phyloP scores from a whole-genome alignment of 2,888 invertebrate genomes.

The Galeruca laticollis region DNA sequence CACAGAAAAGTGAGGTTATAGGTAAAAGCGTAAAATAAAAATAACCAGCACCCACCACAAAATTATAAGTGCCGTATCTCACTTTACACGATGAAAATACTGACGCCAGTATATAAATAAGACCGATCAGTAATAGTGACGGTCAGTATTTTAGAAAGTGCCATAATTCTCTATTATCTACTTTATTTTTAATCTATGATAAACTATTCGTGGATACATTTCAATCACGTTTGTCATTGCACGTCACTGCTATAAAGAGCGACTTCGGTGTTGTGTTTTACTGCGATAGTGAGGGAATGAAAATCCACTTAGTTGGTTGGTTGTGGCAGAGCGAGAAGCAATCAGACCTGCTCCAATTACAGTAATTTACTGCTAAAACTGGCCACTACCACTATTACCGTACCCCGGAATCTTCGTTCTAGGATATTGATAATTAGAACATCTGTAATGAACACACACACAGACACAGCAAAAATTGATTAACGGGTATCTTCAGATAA shows the following conservation, averaged over 20 bases:
- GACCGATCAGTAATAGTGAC: no score
- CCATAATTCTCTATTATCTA: no score
- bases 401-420: constrained; percentile 18
- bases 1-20: no score
- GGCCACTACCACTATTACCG: constrained; percentile 19
- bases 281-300: constrained; percentile 7
- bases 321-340: constrained; percentile 25
- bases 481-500: not conserved
- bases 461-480: constrained; percentile 17
- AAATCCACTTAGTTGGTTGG: constrained; percentile 17
- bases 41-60: no score
- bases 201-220: not conserved
- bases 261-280: not conserved
- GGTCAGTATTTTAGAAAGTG: no score
- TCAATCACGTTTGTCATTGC: not conserved
- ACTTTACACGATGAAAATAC: no score
- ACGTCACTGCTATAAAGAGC: not conserved
- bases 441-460: constrained; percentile 22
- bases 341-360: constrained; percentile 35
- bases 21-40: no score
- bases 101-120: no score
- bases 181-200: no score
- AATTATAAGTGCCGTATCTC: no score
- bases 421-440: constrained; percentile 27
- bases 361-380: constrained; percentile 33